Percentiles rank a stretch among this genome's conserved stretches.
phyloP scores from a whole-genome alignment of 1,140 invertebrate species.

The Procambarus virginalis region DNA sequence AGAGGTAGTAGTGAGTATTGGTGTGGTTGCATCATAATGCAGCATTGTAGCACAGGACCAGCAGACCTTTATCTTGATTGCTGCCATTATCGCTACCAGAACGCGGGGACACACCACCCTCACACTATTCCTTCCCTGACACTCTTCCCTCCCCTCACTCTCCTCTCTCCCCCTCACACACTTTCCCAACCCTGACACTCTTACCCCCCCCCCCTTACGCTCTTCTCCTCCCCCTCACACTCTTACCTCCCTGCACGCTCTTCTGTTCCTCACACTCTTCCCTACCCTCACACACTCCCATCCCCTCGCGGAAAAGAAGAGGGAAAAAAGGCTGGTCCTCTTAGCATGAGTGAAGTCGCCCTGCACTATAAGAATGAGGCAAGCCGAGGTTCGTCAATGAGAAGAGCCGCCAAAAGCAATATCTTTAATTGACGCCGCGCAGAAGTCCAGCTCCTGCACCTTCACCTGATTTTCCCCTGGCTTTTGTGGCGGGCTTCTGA shows the following conservation, averaged over 20 bases:
- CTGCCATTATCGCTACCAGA: no score
- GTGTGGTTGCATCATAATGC: no score
- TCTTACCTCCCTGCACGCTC: neutral
- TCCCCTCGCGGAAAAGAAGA: conserved; percentile 3
- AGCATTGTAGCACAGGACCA: no score
- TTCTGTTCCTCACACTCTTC: neutral
- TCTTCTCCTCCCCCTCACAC: neutral
- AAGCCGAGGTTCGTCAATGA: neutral
- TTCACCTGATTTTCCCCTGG: neutral
- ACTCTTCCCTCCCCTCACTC: neutral
- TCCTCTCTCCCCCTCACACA: neutral
- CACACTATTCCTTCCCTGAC: neutral
- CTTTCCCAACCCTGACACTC: neutral
- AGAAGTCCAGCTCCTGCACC: no score
- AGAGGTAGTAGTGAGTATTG: no score
- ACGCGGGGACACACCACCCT: no score
- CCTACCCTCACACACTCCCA: neutral
- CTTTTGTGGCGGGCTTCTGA: conserved; percentile 5
- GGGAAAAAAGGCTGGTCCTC: neutral
- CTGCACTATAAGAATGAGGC: conserved; percentile 38
- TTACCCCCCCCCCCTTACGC: no score
- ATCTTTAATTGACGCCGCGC: conserved; percentile 32
- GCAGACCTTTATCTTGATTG: no score
- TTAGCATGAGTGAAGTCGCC: neutral
- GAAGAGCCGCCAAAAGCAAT: conserved; percentile 22